These are phyloP conservation scores for Brachionus manjavacas DNA, from an alignment of 1,140 invertebrate genomes.

Conservation along the genomic window DNA sequence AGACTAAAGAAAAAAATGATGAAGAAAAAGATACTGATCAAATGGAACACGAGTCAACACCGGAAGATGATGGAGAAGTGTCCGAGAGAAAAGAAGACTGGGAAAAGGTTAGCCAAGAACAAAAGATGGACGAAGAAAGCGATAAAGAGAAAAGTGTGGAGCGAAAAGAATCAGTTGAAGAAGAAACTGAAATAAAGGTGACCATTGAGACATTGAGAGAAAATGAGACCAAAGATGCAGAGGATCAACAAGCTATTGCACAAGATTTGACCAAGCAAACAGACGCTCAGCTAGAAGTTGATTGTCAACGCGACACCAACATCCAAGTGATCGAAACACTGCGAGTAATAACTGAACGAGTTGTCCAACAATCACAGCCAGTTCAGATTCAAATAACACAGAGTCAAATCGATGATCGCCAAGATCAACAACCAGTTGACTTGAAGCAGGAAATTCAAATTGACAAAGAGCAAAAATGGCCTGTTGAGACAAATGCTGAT, in stretches of 20 bases:
- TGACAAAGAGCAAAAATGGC: background rate
- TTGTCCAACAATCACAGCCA: background rate
- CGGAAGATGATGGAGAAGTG: background rate
- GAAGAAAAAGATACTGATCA: background rate
- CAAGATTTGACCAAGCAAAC: background rate
- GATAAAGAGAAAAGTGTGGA: no score
- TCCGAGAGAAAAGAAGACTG: background rate
- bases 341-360: background rate
- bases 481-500: background rate
- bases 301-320: background rate
- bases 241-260: background rate
- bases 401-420: background rate
- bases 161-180: background rate
- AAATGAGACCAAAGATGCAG: background rate
- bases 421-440: background rate
- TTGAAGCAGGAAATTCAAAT: background rate
- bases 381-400: background rate
- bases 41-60: background rate
- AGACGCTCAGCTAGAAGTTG: background rate
- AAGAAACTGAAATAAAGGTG: background rate
- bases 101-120: no score
- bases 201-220: background rate
- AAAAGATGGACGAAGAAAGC: no score
- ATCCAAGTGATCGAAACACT: background rate
- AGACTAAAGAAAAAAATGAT: background rate